phyloP scores from a whole-genome alignment of 2,113 vertebrate species.

The Oryzias javanicus region DNA sequence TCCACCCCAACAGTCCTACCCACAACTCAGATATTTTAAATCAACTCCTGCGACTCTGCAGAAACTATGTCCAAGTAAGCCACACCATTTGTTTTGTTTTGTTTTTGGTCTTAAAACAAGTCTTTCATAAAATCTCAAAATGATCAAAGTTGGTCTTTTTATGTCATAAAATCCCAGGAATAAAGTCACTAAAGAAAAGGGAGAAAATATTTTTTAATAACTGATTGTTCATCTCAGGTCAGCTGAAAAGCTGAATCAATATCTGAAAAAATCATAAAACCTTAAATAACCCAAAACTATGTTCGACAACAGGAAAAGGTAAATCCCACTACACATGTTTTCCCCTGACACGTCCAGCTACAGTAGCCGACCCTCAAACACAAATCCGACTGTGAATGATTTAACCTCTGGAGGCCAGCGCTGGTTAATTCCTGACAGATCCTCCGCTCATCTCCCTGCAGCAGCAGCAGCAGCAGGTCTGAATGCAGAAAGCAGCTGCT shows the following conservation, averaged over 20 bases:
- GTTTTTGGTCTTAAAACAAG: too few relatives aligned
- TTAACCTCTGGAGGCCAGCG: neutral
- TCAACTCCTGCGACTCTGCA: too few relatives aligned
- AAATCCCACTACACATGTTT: neutral
- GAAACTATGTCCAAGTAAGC: too few relatives aligned
- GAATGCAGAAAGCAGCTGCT: conserved; percentile 36
- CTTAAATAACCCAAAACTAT: neutral
- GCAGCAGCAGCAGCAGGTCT: conserved; percentile 9
- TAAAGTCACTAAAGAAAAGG: too few relatives aligned
- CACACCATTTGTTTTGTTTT: too few relatives aligned
- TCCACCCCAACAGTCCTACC: too few relatives aligned
- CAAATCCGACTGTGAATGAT: conserved; percentile 6
- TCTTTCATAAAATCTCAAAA: too few relatives aligned
- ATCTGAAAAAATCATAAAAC: neutral
- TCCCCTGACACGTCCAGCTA: neutral
- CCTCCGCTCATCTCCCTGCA: neutral
- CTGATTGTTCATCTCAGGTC: neutral
- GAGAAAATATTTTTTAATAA: too few relatives aligned
- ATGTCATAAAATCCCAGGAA: too few relatives aligned
- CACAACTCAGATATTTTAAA: too few relatives aligned
- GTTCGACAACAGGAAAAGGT: neutral
- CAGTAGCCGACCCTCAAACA: conserved; percentile 16
- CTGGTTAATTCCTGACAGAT: conserved; percentile 10
- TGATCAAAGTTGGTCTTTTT: too few relatives aligned
- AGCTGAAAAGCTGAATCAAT: neutral